Base-by-base conservation (phyloP, 2,888 invertebrate genomes). In the Phasia obesa region DNA sequence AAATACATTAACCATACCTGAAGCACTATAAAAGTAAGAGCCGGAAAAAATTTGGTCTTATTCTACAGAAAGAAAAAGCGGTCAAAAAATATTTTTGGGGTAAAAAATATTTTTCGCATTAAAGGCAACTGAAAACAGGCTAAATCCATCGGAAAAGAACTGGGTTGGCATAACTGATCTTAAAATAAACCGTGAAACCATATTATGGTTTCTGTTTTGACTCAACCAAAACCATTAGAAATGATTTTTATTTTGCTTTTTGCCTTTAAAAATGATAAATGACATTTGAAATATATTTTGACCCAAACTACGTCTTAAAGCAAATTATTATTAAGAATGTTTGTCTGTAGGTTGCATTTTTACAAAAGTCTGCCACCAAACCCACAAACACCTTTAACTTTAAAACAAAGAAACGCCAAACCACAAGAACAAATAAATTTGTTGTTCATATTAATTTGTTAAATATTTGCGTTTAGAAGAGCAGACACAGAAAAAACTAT, bases 381-480 rank as follows among this genome's bases (percentile, higher is more conserved):
- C 44, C 49, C 62, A 31, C 31, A 25, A 77, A 69, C 44, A 49
- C 19, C 35, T 35, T 76, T 69, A 6, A 35, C 4, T 3, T 51
- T 15, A 44, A 51, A 23, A 42, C 38, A 59, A 59, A 59, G 4
- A 21, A 59, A 59, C 47, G 31, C 21, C 35, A 42, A 47, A 59
- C 51, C 49, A 21, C 65, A 47, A 75, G 17, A 57, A 38, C 3
- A 27, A 38, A 17, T 21, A 23, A 11, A 2, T 21, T 11, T 11
- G 25, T 38, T n/a, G 17, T 47, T 38, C 49, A 7, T 53, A 69
- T 53, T 69, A 60, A 47, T 70, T 77, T 77, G 47, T 64, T 70
- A 55, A 62, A 76, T 60, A 67, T 69, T 70, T 70, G 35, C 25
- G 11, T 47, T 70, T 70, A 47, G 62, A 70, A 70, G 55, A 70